Base-by-base conservation (phyloP, 2,113 vertebrate genomes). In the Lasiurus cinereus region DNA sequence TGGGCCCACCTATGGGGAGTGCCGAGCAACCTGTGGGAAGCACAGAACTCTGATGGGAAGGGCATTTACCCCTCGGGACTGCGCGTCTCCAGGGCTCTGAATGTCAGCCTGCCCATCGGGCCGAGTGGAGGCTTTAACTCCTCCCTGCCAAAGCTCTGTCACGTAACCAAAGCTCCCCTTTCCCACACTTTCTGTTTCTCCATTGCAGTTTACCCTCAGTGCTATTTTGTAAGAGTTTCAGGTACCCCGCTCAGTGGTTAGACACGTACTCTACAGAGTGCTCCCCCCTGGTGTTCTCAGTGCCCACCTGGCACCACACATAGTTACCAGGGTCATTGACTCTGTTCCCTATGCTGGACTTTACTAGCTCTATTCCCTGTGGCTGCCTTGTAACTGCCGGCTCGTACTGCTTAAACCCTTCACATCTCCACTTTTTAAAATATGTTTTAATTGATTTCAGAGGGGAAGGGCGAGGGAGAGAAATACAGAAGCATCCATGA, bases 11-110 rank as follows among this genome's bases (percentile, higher is more conserved):
- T 11, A 6, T 2, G 14, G 46, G 64, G 56, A 36, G 1, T 78
- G 64, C n/a, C 39, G 86, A 48, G 1, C 12, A 3, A 27, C 14
- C 21, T 0, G 4, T 14, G 36, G 48, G n/a, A 54, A 73, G 62
- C 36, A 5, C 1, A 3, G 0, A 39, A 8, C 31, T 50, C 2
- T 18, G 43, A 62, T 39, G 18, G 0, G 21, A 46, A 74, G 29
- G 18, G 21, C 3, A 0, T 14, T 59, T 52, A 14, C 29, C 2
- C 13, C 70, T 33, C 54, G 11, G 12, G 0, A 15, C 11, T 24
- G 22, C 43, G 48, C 24, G 22, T 79, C 24, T 43, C 36, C 10
- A 0, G 3, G 4, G 18, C 36, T 54, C 52, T 19, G 19, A 21
- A 3, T 36, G 19, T 29, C 67, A 73, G 33, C 91, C 77, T 73